Conservation (phyloP, 2,113 vertebrate genomes). For the rabbit (Oryctolagus cuniculus) region DNA sequence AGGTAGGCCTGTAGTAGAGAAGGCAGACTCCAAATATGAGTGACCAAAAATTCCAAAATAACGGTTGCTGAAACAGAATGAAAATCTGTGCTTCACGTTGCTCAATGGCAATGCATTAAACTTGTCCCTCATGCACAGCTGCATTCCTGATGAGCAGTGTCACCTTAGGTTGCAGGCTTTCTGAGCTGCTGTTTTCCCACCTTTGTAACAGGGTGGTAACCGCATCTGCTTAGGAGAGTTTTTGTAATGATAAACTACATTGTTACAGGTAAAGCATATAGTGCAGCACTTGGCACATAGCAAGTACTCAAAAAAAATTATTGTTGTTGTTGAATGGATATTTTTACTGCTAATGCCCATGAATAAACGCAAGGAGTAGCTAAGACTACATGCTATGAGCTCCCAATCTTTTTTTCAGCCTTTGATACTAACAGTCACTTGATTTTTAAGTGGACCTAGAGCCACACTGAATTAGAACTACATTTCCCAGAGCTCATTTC, state of each 20-base stretch:
- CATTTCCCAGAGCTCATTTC: conserved; percentile 21
- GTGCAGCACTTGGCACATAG: not conserved
- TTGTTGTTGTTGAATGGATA: not conserved
- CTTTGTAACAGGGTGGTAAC: not conserved
- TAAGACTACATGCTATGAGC: not conserved
- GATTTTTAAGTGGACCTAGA: not conserved
- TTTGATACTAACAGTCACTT: not conserved
- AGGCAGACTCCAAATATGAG: not conserved
- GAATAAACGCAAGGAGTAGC: not conserved
- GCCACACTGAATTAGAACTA: not conserved
- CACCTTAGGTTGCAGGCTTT: not conserved
- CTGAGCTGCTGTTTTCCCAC: not conserved
- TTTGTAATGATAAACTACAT: not conserved
- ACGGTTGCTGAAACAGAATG: conserved; percentile 2
- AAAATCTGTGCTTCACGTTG: not conserved
- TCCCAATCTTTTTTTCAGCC: not conserved
- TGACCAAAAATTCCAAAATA: conserved; percentile 27
- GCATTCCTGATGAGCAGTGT: not conserved
- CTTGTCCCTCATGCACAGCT: not conserved
- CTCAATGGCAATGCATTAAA: not conserved
- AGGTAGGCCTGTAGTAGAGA: not conserved
- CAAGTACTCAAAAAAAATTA: conserved; percentile 6
- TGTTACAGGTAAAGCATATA: conserved; percentile 5
- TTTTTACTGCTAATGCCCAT: not conserved
- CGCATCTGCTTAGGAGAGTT: not conserved